phyloP scores from a whole-genome alignment of 2,797 vertebrate species.

The Hoplostethus atlanticus region DNA sequence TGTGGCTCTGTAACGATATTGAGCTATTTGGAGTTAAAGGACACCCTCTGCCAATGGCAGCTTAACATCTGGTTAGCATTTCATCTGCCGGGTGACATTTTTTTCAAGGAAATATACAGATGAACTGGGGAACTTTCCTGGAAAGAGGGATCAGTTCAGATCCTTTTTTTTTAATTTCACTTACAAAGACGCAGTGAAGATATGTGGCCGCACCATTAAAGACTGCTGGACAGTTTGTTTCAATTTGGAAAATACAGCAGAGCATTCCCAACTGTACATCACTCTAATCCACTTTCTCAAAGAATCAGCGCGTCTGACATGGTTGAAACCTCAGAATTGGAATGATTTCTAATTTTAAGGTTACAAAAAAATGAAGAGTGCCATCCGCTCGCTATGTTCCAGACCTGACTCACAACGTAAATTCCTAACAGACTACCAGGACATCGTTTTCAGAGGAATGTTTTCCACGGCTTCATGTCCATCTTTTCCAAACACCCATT shows the following conservation, averaged over 20 bases:
- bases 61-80: conserved; percentile 83
- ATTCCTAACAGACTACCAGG: conserved; percentile 44
- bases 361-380: conserved; percentile 45
- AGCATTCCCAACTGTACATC: conserved; percentile 22
- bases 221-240: conserved; percentile 44
- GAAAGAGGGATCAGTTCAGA: conserved; percentile 60
- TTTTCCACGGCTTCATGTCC: conserved; percentile 60
- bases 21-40: conserved; percentile 63
- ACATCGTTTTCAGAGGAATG: conserved; percentile 47
- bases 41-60: conserved; percentile 62
- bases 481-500: conserved; percentile 53
- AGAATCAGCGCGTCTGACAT: conserved; percentile 24
- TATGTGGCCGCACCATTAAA: conserved; percentile 24
- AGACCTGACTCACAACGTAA: conserved; percentile 35
- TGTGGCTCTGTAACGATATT: conserved; percentile 37
- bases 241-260: conserved; percentile 35
- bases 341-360: conserved; percentile 41
- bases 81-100: conserved; percentile 67
- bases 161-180: conserved; percentile 35
- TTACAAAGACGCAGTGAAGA: conserved; percentile 32
- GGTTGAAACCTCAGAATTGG: conserved; percentile 46
- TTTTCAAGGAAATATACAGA: conserved; percentile 46
- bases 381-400: conserved; percentile 53
- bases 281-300: not conserved
- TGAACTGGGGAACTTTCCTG: conserved; percentile 57